Evolutionary conservation across 2,113 vertebrate species (phyloP), one percentile per base, ranked within the genome.

Genomic region (Origma solitaria): DNA sequence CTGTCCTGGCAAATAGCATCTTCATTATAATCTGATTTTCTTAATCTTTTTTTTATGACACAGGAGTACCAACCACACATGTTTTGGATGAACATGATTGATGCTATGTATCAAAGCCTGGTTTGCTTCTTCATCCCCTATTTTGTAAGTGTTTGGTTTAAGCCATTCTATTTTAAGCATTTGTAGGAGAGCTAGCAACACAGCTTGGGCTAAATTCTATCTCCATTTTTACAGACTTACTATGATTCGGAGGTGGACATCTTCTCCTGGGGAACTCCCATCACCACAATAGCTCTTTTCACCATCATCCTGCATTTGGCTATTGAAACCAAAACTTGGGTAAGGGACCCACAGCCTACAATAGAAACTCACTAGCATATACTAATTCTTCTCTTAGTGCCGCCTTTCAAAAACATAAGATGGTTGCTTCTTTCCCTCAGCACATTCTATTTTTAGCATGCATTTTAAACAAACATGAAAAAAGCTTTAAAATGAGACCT

Each of bases 51-150:
- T 45, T 45, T 45, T 9, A 33, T 83, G 42, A 94, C 90, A 12
- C 96, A 99, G 99, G 99, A 99, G 93, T 99, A 99, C 82, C 98
- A 98, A 84, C 99, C 99, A 58, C 98, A 98, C 11, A 98, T 99
- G 97, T 99, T 99, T 98, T 99, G 99, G 99, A 98, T 99, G 96
- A 99, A 99, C 94, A 99, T 99, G 99, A 98, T 99, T 3, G 99
- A 99, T 85, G 99, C 99, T 27, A 98, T 99, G 96, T 99, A 99
- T 98, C 99, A 99, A 98, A 99, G 99, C 96, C 98, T 99, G 68
- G 88, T 99, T 92, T 99, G 99, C 96, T 99, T 99, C 96, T 99
- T 99, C 98, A 98, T 99, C 53, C 99, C 99, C 6, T 99, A 99
- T 97, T 99, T 99, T 79, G 99, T 99, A 98, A 99, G 99, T 98